A percentile compares a stretch with the other conserved stretches of the same genome.
Evolutionary conservation across 2,888 invertebrate genomes (phyloP).

Genomic region (Eugnorisma glareosa): DNA sequence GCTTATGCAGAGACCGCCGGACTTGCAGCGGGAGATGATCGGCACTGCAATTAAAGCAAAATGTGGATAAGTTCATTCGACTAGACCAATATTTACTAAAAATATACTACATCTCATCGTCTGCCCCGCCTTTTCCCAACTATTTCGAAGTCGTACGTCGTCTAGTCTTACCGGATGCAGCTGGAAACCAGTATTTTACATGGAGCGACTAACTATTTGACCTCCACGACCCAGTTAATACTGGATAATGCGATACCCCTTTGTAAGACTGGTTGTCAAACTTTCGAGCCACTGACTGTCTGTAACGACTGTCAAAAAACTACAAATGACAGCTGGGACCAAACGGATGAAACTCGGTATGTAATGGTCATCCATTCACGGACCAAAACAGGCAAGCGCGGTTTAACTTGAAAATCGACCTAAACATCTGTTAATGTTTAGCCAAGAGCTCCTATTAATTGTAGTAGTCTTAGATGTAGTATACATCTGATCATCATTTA

Average conservation of each 20-base stretch:
- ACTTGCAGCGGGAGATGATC: conserved; percentile 59
- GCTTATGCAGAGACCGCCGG: conserved; percentile 71
- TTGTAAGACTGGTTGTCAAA: not conserved
- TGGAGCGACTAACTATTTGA: not conserved
- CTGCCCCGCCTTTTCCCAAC: not conserved
- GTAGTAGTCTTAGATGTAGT: too few relatives aligned
- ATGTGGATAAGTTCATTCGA: not conserved
- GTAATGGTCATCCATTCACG: not conserved
- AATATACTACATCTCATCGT: not conserved
- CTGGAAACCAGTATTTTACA: not conserved
- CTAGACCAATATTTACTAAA: not conserved
- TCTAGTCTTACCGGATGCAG: too few relatives aligned
- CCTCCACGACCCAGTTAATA: not conserved
- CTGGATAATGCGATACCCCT: not conserved
- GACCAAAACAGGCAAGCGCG: not conserved
- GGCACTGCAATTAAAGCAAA: conserved; percentile 56
- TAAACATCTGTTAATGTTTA: not conserved
- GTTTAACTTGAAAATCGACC: too few relatives aligned
- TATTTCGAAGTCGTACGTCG: not conserved
- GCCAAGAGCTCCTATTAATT: not conserved
- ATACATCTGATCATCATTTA: not conserved
- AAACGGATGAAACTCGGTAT: not conserved
- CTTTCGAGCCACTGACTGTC: not conserved
- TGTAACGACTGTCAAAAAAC: too few relatives aligned
- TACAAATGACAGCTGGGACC: too few relatives aligned